phyloP scores from a whole-genome alignment of 2,888 invertebrate genomes.

The Cheilosia soror region DNA sequence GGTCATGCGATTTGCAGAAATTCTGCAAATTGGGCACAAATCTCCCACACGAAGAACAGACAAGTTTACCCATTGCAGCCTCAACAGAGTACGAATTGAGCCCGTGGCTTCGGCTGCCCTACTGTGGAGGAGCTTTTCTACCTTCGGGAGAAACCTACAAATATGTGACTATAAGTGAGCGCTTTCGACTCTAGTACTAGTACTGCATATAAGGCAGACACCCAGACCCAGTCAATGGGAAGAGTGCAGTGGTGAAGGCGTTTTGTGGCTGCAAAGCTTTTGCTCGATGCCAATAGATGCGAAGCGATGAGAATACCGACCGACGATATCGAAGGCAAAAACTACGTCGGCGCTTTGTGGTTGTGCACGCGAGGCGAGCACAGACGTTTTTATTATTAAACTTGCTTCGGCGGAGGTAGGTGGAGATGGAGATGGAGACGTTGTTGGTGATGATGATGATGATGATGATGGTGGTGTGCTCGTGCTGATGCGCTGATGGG shows the following conservation, averaged over 20 bases:
- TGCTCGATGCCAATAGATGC: slow-evolving; percentile 52
- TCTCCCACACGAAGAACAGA: background rate
- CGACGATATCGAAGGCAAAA: slow-evolving; percentile 31
- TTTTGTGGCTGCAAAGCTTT: slow-evolving; percentile 47
- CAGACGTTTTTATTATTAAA: slow-evolving; percentile 72
- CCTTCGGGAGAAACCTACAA: background rate
- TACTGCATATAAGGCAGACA: slow-evolving; percentile 20
- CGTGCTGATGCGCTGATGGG: slow-evolving; percentile 1
- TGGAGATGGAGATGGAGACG: slow-evolving; percentile 11
- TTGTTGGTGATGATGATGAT: slow-evolving; percentile 8
- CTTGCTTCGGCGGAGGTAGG: slow-evolving; percentile 40
- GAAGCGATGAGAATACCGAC: slow-evolving; percentile 46
- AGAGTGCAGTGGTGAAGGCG: slow-evolving; percentile 7
- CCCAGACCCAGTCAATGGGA: slow-evolving; percentile 3
- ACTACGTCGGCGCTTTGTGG: slow-evolving; percentile 72
- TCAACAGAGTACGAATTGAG: slow-evolving; percentile 35
- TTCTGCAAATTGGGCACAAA: slow-evolving; percentile 36
- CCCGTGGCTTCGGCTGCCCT: background rate
- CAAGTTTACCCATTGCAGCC: slow-evolving; percentile 34
- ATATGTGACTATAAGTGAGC: background rate
- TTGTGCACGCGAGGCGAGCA: slow-evolving; percentile 67
- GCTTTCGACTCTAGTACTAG: slow-evolving; percentile 28
- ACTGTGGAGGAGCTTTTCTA: background rate
- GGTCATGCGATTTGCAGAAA: slow-evolving; percentile 54
- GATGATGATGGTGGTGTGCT: slow-evolving; percentile 18